A percentile compares a stretch with the other conserved stretches of the same genome.
Conservation (phyloP, 2,888 invertebrate genomes). For the Harpalus rubripes region DNA sequence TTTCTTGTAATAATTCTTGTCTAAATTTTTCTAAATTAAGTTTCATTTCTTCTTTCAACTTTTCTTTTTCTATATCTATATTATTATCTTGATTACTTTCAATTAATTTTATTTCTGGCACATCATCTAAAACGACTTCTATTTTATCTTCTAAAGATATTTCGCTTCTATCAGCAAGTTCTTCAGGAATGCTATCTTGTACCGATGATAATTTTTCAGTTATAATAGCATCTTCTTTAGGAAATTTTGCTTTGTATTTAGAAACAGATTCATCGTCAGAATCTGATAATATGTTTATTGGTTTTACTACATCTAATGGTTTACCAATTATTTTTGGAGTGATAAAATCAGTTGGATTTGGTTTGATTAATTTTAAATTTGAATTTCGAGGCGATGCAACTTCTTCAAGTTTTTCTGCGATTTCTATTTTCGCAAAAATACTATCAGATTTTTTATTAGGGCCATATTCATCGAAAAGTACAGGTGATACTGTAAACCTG, state of each 20-base stretch:
- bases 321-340: conserved; percentile 81
- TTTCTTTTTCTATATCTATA: conserved; percentile 68
- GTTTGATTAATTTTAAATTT: conserved; percentile 78
- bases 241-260: conserved; percentile 73
- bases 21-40: conserved; percentile 75
- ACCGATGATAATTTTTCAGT: conserved; percentile 68
- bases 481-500: conserved; percentile 74
- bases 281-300: conserved; percentile 77
- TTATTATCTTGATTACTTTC: conserved; percentile 65
- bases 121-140: conserved; percentile 20
- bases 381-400: conserved; percentile 17
- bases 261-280: conserved; percentile 79
- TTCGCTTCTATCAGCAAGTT: conserved; percentile 69
- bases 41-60: conserved; percentile 73
- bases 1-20: conserved; percentile 72
- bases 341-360: conserved; percentile 81
- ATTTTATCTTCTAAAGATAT: conserved; percentile 59
- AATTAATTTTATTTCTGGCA: conserved; percentile 57
- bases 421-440: conserved; percentile 72
- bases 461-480: conserved; percentile 70
- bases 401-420: conserved; percentile 68
- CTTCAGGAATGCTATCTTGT: conserved; percentile 68
- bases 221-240: conserved; percentile 70
- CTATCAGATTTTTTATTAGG: conserved; percentile 68
- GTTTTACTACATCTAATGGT: conserved; percentile 78